Evolutionary conservation across 2,113 vertebrate genomes (phyloP), one percentile per base, ranked within the genome.

Genomic region (Podocnemis expansa): DNA sequence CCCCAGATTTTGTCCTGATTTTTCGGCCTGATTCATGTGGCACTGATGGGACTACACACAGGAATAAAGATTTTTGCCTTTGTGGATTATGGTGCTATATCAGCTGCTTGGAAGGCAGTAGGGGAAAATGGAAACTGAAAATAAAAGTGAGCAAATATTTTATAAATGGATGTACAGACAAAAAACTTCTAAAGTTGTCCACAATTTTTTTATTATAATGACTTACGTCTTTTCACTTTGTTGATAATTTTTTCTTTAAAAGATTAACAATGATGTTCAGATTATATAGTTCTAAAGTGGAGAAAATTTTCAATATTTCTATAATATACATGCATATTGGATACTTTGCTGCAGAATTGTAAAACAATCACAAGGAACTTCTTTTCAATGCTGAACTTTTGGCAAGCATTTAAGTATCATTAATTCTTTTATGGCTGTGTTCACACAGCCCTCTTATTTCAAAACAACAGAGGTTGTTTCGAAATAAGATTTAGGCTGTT

Each of bases 161-260:
- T 80, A 56, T 21, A 24, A 21, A 8, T 67, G 43, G 38, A 19
- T 83, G 16, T 19, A 51, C 43, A 60, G 78, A 51, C 11, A 13
- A 51, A 51, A 51, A 51, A 51, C 51, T 51, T 51, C 14, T 51
- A 91, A 60, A 25, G 12, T 25, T 82, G 38, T 41, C 54, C 17
- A n/a, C 27, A 82, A 55, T 38, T n/a, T n/a, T n/a, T n/a, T 86
- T 29, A 17, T 56, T 51, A 34, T 45, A 55, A 54, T 82, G 34
- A 34, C 25, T 14, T 56, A 22, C 60, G 54, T 60, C 52, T 88
- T 88, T 94, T 93, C 41, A 51, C 7, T 29, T 13, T 47, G 76
- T 58, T 54, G 87, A 89, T n/a, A 58, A 90, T 96, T 95, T 94
- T 75, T n/a, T 14, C 51, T 89, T n/a, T 94, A 90, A 95, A 87